These are phyloP conservation scores for Brachyopa scutellaris DNA, from an alignment of 2,888 invertebrate genomes.

Conservation along the genomic window DNA sequence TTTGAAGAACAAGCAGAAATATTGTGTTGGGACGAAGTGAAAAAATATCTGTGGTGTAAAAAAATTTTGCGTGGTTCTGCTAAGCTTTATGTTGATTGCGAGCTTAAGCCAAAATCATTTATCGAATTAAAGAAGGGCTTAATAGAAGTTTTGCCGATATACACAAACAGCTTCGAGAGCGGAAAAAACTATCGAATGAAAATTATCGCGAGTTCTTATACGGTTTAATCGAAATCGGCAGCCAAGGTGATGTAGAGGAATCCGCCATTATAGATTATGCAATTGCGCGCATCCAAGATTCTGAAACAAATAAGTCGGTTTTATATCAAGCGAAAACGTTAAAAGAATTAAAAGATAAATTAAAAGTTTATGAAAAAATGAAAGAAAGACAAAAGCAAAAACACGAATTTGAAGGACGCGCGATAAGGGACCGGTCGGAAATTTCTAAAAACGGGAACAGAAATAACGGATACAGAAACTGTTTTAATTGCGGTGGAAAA, in stretches of 20 bases:
- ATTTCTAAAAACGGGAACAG: neutral
- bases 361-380: constrained; percentile 3
- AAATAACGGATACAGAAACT: neutral
- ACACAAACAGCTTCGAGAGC: neutral
- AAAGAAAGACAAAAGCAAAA: neutral
- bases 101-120: neutral
- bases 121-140: neutral
- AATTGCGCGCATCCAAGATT: constrained; percentile 4
- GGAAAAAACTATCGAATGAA: constrained; percentile 9
- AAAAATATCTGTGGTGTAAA: constrained; percentile 6
- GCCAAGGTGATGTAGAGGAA: constrained; percentile 5
- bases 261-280: constrained; percentile 14
- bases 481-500: neutral
- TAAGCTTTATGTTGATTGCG: neutral
- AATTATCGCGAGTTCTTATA: constrained; percentile 21
- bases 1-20: constrained; percentile 12
- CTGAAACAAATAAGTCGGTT: neutral
- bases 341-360: constrained; percentile 1
- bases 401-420: neutral
- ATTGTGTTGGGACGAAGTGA: neutral
- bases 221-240: constrained; percentile 20
- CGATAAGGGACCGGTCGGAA: neutral
- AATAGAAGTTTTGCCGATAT: neutral
- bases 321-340: constrained; percentile 23
- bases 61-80: neutral